phyloP scores from a whole-genome alignment of 1,140 invertebrate genomes.

The Drosophila aff. region DNA sequence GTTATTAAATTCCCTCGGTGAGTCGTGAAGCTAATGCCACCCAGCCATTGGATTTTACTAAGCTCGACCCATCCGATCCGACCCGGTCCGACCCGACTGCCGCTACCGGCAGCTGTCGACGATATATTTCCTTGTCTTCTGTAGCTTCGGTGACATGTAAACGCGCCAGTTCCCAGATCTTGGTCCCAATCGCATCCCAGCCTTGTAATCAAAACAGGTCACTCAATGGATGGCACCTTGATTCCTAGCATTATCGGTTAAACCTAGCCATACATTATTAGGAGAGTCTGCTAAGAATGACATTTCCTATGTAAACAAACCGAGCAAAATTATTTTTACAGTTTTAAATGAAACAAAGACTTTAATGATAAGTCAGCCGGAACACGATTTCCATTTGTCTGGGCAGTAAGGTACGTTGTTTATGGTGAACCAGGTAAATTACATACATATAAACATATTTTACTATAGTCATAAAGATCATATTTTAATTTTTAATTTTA shows the following conservation, averaged over 20 bases:
- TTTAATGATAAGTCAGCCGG: not conserved
- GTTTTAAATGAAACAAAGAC: not conserved
- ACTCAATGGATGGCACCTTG: not conserved
- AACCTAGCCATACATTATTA: not conserved
- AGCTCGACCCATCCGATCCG: conserved; percentile 27
- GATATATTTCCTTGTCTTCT: conserved; percentile 60
- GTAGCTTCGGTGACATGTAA: conserved; percentile 31
- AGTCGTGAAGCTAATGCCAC: conserved; percentile 59
- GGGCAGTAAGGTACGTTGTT: not conserved
- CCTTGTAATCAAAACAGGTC: conserved; percentile 26
- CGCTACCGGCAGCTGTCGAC: conserved; percentile 75
- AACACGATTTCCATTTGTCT: not conserved
- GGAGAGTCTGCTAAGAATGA: not conserved
- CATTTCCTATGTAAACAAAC: not conserved
- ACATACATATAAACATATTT: not conserved
- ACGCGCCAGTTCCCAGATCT: conserved; percentile 13
- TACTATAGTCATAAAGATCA: not conserved
- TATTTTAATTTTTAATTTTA: not conserved
- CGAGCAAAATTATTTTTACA: not conserved
- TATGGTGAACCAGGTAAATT: not conserved
- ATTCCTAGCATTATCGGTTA: conserved; percentile 4
- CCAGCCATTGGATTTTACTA: conserved; percentile 12
- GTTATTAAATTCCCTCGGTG: conserved; percentile 72
- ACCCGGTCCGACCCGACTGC: conserved; percentile 19
- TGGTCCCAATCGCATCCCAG: not conserved